Base-by-base conservation (phyloP, 2,888 invertebrate genomes). In the Nesidiocoris tenuis region DNA sequence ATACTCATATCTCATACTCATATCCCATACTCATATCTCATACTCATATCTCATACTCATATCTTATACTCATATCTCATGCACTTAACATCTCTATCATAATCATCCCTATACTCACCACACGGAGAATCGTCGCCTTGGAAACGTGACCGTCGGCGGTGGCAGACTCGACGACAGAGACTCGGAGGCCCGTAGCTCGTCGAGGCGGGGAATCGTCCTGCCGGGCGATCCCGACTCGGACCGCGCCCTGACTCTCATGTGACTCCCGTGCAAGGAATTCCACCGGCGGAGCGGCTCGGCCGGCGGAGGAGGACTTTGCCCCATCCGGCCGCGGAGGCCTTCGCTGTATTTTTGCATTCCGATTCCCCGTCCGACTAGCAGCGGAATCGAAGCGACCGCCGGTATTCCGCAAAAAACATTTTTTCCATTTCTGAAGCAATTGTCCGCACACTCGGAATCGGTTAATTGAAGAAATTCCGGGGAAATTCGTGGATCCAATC, bases 281-380 rank as follows among this genome's bases (percentile, higher is more conserved):
- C 85, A 86, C 76, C 85, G 81, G 71, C 85, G 82, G 77, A 85
- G 85, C 54, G 85, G 84, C 76, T 84, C 84, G 76, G 61, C 83
- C 1, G 68, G 68, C 12, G 63, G 61, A 19, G 63, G 63, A 12
- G 61, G 67, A 64, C 22, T 63, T 17, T 22, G 57, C 61, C 61
- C 74, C 79, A 81, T 77, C 77, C 80, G 80, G 70, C 82, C 81
- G 21, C 82, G 82, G 66, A 83, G 80, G 79, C 83, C 84, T 77
- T 80, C 82, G 79, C 84, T 83, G 80, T 84, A 84, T 79, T 84
- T 84, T 81, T 83, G 84, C 84, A 84, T 84, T 3, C 39, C 23
- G 25, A 5, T 59, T 59, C 59, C 59, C 65, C 19, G 25, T 19
- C 9, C 63, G 54, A n/a, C n/a, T n/a, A n/a, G n/a, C n/a, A 25